Percentiles rank a stretch among this genome's conserved stretches.
Evolutionary conservation across 2,888 invertebrate genomes (phyloP).

Genomic region (Lacanobia wlatinum): DNA sequence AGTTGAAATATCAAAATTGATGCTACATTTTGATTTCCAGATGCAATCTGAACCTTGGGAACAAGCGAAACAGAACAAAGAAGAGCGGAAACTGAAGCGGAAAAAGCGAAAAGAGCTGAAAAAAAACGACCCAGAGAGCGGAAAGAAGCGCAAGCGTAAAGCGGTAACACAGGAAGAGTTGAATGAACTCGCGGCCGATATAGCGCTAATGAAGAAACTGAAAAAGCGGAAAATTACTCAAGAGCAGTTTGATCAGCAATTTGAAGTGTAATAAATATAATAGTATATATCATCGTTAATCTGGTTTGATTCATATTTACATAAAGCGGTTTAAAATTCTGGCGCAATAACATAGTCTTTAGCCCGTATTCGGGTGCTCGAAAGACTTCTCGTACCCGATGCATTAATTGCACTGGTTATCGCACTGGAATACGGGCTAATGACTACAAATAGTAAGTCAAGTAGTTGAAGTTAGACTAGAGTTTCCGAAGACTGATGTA

Average conservation of each 20-base stretch:
- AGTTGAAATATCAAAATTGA: conserved; percentile 1
- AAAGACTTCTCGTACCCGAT: no score
- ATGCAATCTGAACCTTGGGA: conserved; percentile 94
- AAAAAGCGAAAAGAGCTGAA: conserved; percentile 91
- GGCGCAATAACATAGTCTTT: no score
- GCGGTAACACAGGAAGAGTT: conserved; percentile 93
- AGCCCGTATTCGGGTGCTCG: no score
- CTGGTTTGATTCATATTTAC: no score
- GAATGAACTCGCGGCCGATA: conserved; percentile 94
- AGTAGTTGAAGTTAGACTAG: no score
- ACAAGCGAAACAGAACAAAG: conserved; percentile 93
- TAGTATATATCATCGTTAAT: background rate
- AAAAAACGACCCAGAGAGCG: conserved; percentile 86
- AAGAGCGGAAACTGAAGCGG: conserved; percentile 92
- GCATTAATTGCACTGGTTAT: no score
- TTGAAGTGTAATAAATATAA: conserved; percentile 83
- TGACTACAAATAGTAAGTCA: no score
- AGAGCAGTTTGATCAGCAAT: conserved; percentile 92
- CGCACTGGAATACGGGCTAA: no score
- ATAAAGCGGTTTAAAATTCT: no score
- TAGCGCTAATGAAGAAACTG: conserved; percentile 95
- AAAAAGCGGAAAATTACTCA: conserved; percentile 95
- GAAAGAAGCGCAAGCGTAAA: conserved; percentile 81
- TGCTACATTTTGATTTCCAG: conserved; percentile 72
- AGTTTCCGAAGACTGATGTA: no score